phyloP scores from a whole-genome alignment of 2,113 vertebrate genomes.

The Scytalopus superciliaris region DNA sequence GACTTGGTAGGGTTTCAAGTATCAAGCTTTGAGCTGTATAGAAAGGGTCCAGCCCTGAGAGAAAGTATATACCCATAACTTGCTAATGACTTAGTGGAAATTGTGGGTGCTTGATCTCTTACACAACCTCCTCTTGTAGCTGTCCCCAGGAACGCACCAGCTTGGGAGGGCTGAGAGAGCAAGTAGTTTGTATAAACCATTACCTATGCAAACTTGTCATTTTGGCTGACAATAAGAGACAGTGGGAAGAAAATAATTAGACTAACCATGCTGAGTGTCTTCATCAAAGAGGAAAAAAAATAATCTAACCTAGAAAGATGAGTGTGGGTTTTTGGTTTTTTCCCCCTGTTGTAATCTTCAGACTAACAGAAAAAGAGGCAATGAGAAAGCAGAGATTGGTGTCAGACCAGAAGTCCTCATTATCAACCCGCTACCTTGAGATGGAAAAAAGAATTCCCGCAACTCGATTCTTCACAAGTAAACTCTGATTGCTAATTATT shows the following conservation, averaged over 20 bases:
- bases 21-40: background rate
- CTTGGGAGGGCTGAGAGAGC: background rate
- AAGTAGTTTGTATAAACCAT: slow-evolving; percentile 13
- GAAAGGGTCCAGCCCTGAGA: background rate
- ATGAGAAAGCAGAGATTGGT: background rate
- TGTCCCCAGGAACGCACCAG: background rate
- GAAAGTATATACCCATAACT: background rate
- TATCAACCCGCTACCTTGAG: background rate
- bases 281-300: slow-evolving; percentile 36
- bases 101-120: background rate
- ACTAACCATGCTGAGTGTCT: background rate
- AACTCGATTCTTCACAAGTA: background rate
- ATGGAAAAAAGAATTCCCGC: background rate
- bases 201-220: slow-evolving; percentile 17
- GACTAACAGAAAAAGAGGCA: background rate
- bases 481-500: slow-evolving; percentile 60
- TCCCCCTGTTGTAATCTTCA: background rate
- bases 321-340: background rate
- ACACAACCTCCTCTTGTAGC: background rate
- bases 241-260: slow-evolving; percentile 58
- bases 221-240: background rate
- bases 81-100: background rate
- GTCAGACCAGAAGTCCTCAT: background rate
- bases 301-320: background rate
- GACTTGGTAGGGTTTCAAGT: background rate